phyloP scores from a whole-genome alignment of 2,797 vertebrate species.

The Sebastes minor region DNA sequence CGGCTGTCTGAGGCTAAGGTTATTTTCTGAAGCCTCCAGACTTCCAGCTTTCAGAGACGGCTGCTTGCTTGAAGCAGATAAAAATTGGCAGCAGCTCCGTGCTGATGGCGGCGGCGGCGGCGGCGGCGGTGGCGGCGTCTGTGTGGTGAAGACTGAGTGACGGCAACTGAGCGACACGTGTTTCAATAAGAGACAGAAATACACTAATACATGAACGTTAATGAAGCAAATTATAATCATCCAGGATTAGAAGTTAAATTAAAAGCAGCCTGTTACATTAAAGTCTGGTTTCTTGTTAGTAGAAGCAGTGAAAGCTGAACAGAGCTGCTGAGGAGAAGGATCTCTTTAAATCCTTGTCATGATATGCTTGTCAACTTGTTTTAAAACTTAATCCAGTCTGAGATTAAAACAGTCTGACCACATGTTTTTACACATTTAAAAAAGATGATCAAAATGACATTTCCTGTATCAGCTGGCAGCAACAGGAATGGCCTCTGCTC shows the following conservation, averaged over 20 bases:
- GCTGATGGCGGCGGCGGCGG: conserved; percentile 20
- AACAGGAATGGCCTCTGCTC: background rate
- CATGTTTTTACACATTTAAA: conserved; percentile 8
- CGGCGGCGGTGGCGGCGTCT: conserved; percentile 19
- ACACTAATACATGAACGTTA: background rate
- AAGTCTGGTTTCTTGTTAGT: background rate
- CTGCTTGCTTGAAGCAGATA: conserved; percentile 8
- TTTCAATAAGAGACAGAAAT: conserved; percentile 25
- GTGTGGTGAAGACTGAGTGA: conserved; percentile 15
- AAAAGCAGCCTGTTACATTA: conserved; percentile 37
- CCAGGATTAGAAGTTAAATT: conserved; percentile 60
- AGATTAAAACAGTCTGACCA: background rate
- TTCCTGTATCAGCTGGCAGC: background rate
- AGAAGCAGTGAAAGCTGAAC: background rate
- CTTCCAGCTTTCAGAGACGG: conserved; percentile 28
- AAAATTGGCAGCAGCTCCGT: conserved; percentile 27
- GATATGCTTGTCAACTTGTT: background rate
- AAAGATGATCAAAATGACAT: background rate
- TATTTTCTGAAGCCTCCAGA: conserved; percentile 9
- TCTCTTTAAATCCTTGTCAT: background rate
- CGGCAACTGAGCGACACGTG: conserved; percentile 18
- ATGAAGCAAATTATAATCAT: conserved; percentile 49
- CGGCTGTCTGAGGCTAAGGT: conserved; percentile 22
- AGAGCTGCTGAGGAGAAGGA: background rate
- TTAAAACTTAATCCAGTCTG: background rate